phyloP scores from a whole-genome alignment of 2,797 vertebrate species.

The Delichon dasypus region DNA sequence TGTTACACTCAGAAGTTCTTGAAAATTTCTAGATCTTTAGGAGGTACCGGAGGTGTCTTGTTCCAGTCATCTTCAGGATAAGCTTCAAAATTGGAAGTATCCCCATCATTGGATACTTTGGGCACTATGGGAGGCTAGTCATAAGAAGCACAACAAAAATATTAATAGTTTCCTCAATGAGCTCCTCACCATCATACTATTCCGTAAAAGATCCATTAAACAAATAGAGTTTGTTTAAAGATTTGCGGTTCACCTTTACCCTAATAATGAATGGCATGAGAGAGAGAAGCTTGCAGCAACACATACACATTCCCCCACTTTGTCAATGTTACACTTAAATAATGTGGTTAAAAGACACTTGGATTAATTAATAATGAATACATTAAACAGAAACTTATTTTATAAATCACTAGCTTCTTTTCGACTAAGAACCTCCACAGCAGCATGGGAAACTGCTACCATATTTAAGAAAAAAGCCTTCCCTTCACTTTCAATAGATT shows the following conservation, averaged over 20 bases:
- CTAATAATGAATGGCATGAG: neutral
- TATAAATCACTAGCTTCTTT: neutral
- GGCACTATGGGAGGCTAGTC: slow-evolving; percentile 92
- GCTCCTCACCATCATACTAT: neutral
- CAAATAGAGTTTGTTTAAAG: neutral
- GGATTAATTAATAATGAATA: neutral
- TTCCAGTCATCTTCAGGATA: slow-evolving; percentile 95
- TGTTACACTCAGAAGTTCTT: slow-evolving; percentile 85
- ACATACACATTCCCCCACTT: neutral
- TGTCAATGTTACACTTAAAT: neutral
- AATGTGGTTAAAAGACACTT: neutral
- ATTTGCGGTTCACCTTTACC: neutral
- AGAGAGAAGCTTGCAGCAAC: neutral
- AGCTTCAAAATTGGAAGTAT: slow-evolving; percentile 95
- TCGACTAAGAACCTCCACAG: neutral
- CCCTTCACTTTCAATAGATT: neutral
- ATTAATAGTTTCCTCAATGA: neutral
- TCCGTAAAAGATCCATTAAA: neutral
- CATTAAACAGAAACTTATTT: neutral
- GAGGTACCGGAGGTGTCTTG: slow-evolving; percentile 81
- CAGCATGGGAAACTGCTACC: neutral
- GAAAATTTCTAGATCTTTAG: slow-evolving; percentile 92
- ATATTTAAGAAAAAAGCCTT: neutral
- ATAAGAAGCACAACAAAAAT: neutral
- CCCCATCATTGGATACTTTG: slow-evolving; percentile 90